phyloP scores from a whole-genome alignment of 2,113 vertebrate genomes.

The Zosterops japonicus region DNA sequence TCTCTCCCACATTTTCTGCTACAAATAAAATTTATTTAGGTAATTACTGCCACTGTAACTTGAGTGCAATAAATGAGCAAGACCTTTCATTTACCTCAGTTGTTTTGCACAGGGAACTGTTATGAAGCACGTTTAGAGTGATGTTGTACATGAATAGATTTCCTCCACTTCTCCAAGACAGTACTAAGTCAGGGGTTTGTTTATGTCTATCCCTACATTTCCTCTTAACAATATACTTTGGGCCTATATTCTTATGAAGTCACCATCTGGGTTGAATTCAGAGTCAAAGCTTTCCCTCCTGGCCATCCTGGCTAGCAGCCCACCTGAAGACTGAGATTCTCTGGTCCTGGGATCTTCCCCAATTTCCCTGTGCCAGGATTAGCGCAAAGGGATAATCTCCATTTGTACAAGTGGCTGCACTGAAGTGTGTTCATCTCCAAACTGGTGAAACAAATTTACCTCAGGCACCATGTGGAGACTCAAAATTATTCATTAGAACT shows the following conservation, averaged over 20 bases:
- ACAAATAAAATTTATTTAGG: background rate
- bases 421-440: background rate
- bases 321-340: background rate
- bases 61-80: background rate
- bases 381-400: background rate
- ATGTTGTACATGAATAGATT: background rate
- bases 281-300: background rate
- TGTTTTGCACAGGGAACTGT: background rate
- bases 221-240: background rate
- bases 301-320: background rate
- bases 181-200: background rate
- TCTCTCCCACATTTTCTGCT: background rate
- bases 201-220: background rate
- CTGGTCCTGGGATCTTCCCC: background rate
- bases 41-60: background rate
- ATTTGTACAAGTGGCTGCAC: background rate
- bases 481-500: slow-evolving; percentile 2
- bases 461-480: background rate
- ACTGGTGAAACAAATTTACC: background rate
- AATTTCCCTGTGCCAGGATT: background rate
- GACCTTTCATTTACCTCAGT: background rate
- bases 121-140: background rate
- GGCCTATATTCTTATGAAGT: background rate
- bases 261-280: background rate
- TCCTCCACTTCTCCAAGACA: background rate